A percentile compares a stretch with the other conserved stretches of the same genome.
Conservation (phyloP, 2,113 vertebrate species). For the rat (Rattus norvegicus) region DNA sequence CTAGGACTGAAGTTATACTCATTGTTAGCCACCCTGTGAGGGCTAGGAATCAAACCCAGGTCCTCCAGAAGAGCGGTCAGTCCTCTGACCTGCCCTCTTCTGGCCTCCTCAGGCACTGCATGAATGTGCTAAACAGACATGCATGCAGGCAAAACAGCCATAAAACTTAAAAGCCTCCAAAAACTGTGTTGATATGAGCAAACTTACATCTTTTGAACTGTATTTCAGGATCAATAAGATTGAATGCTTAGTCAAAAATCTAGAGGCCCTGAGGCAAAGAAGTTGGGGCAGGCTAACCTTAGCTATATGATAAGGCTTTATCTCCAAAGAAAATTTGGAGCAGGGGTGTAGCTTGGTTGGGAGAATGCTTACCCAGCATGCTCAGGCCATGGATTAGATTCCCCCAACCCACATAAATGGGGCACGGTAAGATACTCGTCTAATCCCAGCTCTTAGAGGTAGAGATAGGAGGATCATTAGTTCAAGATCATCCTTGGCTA, state of each 20-base stretch:
- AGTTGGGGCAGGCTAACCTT: not conserved
- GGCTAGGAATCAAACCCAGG: not conserved
- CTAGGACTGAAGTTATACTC: not conserved
- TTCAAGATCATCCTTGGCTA: not conserved
- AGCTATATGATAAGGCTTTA: not conserved
- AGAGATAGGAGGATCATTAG: not conserved
- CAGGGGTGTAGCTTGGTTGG: not conserved
- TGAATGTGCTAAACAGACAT: not conserved
- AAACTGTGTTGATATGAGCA: not conserved
- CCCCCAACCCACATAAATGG: not conserved
- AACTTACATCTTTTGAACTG: not conserved
- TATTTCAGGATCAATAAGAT: conserved; percentile 20
- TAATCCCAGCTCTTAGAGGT: not conserved
- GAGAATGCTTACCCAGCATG: not conserved
- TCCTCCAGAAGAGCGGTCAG: not conserved
- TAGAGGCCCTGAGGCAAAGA: not conserved
- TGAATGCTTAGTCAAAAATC: not conserved
- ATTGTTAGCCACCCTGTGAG: not conserved
- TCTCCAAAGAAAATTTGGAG: not conserved
- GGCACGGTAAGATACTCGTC: not conserved
- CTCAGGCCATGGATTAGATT: not conserved
- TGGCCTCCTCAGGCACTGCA: not conserved
- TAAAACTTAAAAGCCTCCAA: not conserved
- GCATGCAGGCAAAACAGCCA: not conserved
- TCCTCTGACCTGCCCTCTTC: not conserved